Percentiles rank a stretch among this genome's conserved stretches.
These are phyloP conservation scores for Octodon degus DNA, from an alignment of 2,113 vertebrate genomes.

Conservation along the genomic window DNA sequence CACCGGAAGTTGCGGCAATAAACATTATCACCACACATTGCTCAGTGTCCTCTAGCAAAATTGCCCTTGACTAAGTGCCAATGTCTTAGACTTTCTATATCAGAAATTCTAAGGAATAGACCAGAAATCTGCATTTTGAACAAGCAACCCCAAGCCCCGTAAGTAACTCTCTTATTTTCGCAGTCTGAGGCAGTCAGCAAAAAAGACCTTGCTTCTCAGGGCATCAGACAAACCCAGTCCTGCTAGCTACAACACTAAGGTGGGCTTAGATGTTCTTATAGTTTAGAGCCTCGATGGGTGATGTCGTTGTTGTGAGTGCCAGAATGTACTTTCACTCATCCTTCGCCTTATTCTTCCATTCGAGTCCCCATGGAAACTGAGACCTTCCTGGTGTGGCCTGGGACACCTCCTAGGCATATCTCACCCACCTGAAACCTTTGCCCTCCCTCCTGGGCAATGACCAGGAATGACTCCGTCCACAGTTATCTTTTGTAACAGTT, in stretches of 20 bases:
- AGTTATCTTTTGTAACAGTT: background rate
- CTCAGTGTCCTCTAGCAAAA: background rate
- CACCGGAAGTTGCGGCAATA: background rate
- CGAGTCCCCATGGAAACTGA: fast-evolving
- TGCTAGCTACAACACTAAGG: background rate
- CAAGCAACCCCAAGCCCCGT: background rate
- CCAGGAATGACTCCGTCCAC: background rate
- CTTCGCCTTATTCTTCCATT: background rate
- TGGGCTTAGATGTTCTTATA: background rate
- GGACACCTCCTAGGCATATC: background rate
- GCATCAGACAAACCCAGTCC: background rate
- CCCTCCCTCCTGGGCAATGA: background rate
- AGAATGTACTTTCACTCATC: background rate
- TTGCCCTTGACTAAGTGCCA: background rate
- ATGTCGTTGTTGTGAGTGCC: fast-evolving
- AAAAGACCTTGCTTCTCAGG: background rate
- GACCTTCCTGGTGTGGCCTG: fast-evolving
- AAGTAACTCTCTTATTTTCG: background rate
- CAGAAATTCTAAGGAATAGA: background rate
- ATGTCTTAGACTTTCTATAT: background rate
- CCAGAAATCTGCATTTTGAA: background rate
- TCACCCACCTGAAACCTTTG: background rate
- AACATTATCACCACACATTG: background rate
- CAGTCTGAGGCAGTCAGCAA: background rate
- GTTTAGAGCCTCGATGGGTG: too few species aligned